Conservation (phyloP, 2,113 vertebrate species). For the Falcunculus frontatus region DNA sequence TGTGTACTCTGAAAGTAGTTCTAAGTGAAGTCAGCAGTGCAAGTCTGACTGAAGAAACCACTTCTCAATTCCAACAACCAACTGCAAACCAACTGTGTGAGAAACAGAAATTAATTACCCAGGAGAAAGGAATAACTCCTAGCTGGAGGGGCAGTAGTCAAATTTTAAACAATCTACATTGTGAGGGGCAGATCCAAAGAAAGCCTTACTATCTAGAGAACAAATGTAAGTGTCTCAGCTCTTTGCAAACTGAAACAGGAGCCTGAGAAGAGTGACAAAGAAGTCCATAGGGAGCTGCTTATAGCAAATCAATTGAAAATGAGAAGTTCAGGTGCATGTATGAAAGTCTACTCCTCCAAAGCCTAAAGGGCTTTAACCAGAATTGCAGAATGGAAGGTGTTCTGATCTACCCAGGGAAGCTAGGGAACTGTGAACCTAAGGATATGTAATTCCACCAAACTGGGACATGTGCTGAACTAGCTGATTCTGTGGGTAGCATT, state of each 20-base stretch:
- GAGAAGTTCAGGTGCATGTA: not conserved
- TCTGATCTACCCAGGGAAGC: not conserved
- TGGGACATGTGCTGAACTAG: not conserved
- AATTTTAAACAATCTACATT: not conserved
- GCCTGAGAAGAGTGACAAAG: not conserved
- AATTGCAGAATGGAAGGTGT: not conserved
- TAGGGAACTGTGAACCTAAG: not conserved
- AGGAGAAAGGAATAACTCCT: not conserved
- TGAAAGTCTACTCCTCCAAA: not conserved
- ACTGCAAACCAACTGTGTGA: not conserved
- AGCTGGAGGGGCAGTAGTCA: not conserved
- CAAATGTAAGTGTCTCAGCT: not conserved
- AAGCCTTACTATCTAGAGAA: not conserved
- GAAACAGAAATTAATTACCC: not conserved
- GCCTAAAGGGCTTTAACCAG: not conserved
- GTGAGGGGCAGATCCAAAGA: not conserved
- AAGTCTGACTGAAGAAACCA: not conserved
- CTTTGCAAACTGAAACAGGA: not conserved
- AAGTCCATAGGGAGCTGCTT: not conserved
- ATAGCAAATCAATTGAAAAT: not conserved
- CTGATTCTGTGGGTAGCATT: not conserved
- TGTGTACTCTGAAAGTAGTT: not conserved
- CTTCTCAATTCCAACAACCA: not conserved
- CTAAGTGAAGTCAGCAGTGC: not conserved
- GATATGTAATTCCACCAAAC: not conserved